Percentiles rank a stretch among this genome's conserved stretches.
phyloP scores from a whole-genome alignment of 2,888 invertebrate genomes.

The Chloromyia formosa region DNA sequence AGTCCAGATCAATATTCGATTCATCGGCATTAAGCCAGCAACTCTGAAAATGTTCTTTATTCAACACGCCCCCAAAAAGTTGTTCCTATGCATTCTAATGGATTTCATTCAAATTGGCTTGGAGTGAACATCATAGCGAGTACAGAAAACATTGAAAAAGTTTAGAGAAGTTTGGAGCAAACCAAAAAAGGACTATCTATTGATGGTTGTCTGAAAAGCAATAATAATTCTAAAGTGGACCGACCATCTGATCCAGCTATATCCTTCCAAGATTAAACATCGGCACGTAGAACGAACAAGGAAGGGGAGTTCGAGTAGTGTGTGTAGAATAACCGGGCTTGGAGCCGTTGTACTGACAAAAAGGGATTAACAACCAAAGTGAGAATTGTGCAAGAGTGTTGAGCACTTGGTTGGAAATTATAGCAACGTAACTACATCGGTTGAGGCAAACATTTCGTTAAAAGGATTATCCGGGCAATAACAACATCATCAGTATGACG shows the following conservation, averaged over 20 bases:
- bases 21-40: background rate
- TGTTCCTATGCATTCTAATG: conserved; percentile 30
- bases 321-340: background rate
- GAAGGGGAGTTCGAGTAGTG: too few species aligned
- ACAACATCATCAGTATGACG: conserved; percentile 20
- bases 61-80: background rate
- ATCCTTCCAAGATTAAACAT: conserved; percentile 2
- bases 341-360: background rate
- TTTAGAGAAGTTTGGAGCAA: background rate
- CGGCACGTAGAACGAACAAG: background rate
- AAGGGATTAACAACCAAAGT: conserved; percentile 7
- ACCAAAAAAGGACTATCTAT: background rate
- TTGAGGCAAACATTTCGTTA: conserved; percentile 14
- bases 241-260: too few species aligned
- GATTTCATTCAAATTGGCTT: background rate
- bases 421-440: background rate
- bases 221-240: background rate
- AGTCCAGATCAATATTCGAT: background rate
- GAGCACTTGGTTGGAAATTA: background rate
- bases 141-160: background rate
- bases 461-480: conserved; percentile 31
- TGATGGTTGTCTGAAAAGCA: background rate
- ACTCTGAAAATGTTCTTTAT: conserved; percentile 1
- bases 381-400: background rate
- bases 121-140: background rate